Evolutionary conservation across 2,888 invertebrate species (phyloP), one percentile per base, ranked within the genome.

Genomic region (Heliconius aoede): DNA sequence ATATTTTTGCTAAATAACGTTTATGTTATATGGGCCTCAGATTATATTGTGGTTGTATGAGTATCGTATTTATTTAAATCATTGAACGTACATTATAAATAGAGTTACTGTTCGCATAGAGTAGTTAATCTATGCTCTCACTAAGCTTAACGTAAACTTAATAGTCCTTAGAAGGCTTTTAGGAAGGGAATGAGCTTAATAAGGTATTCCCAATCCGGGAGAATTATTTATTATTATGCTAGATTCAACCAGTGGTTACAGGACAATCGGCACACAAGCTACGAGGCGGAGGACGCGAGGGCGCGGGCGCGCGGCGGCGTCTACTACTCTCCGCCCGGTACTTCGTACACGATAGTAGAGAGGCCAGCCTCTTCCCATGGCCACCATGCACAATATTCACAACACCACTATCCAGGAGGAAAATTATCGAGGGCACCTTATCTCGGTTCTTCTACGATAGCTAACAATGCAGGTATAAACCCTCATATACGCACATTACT

Each of bases 241-340:
- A 80, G 84, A 88, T 84, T 81, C 82, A 82, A 84, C 77, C 84
- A 89, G 86, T 91, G 89, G 88, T 90, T 91, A 84, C 90, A 94
- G 92, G 93, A 94, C 88, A 94, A 93, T 86, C 90, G 94, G 76
- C 91, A 93, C 84, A 90, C 91, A 86, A 90, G 94, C 85, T 94
- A 92, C 87, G 95, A 90, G 90, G 93, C 92, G 84, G 94, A 89
- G 85, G 95, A 91, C 82, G 93, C 92, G 78, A 88, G 92, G 65
- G 89, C 86, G 81, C 92, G 96, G 83, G 95, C 95, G 81, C 95
- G 96, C 69, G 95, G 97, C 82, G 96, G 97, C 81, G 95, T 96
- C 81, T 98, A 98, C 92, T 98, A 97, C 91, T 98, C 97, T 81
- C 98, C 98, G 76, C 98, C 98, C 40, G 98, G 98, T 80, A 98